A percentile compares a stretch with the other conserved stretches of the same genome.
Evolutionary conservation across 2,797 vertebrate species (phyloP).

Genomic region (Halcyon chelicuti): DNA sequence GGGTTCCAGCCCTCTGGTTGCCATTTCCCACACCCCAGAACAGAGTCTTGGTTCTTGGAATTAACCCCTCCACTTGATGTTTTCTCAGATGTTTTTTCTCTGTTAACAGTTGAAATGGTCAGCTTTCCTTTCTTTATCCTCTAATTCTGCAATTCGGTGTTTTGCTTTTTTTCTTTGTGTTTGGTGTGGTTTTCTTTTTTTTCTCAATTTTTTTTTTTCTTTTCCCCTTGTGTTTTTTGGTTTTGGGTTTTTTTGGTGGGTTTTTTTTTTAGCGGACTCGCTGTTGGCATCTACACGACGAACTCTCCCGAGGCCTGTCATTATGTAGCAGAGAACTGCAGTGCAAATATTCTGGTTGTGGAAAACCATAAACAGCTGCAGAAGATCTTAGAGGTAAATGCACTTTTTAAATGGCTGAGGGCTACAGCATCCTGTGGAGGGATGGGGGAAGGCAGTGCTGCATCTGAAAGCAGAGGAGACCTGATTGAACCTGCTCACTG

Average conservation of each 20-base stretch:
- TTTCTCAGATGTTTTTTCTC: background rate
- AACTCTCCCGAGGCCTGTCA: constrained; percentile 92
- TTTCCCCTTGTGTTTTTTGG: too few species aligned
- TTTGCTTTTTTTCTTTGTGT: background rate
- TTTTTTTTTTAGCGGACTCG: constrained; percentile 84
- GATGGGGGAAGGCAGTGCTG: background rate
- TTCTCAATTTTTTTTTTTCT: too few species aligned
- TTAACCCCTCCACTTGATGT: background rate
- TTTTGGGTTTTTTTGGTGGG: background rate
- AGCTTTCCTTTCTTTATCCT: background rate
- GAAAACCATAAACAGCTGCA: constrained; percentile 93
- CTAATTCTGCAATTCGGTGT: background rate
- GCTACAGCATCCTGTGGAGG: background rate
- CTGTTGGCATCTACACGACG: constrained; percentile 94
- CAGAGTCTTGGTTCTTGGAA: background rate
- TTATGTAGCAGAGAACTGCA: constrained; percentile 87
- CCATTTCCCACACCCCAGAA: background rate
- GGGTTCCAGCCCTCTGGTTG: too few species aligned
- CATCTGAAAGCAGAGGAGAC: background rate
- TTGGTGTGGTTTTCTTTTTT: too few species aligned
- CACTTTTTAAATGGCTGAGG: background rate
- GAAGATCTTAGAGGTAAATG: constrained; percentile 92
- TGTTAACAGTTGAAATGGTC: background rate
- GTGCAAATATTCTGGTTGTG: constrained; percentile 89
- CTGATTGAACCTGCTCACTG: background rate